phyloP scores from a whole-genome alignment of 2,113 vertebrate species.

The Pachyramphus minor region DNA sequence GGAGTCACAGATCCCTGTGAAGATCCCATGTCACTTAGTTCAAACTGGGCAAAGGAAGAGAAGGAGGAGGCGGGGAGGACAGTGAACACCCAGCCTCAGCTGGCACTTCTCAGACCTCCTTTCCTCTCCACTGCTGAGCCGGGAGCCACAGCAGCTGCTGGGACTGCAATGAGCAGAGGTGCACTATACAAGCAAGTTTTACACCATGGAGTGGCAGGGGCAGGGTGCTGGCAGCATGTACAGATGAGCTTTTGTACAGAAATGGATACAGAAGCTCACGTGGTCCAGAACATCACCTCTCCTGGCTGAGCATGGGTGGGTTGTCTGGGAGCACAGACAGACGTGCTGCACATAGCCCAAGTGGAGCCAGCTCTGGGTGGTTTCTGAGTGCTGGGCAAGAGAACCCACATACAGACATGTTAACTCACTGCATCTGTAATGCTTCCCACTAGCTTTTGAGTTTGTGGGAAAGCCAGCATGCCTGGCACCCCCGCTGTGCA shows the following conservation, averaged over 20 bases:
- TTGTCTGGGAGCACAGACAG: background rate
- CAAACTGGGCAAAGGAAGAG: background rate
- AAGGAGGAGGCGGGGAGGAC: background rate
- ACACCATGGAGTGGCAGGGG: background rate
- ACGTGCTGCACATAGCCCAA: background rate
- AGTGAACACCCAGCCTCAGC: background rate
- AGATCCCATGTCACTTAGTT: background rate
- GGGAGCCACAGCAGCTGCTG: background rate
- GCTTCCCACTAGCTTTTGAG: background rate
- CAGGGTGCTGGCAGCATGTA: background rate
- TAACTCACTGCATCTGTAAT: background rate
- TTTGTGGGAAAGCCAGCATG: background rate
- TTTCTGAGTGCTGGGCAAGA: background rate
- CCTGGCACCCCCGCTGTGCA: background rate
- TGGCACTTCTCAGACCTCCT: background rate
- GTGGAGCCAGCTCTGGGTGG: background rate
- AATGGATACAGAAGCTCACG: background rate
- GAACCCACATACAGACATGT: background rate
- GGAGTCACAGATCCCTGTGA: background rate
- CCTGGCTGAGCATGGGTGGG: background rate
- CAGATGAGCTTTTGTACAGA: background rate
- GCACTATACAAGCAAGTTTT: background rate
- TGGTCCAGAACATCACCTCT: background rate
- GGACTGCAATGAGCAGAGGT: background rate
- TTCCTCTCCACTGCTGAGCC: background rate